phyloP scores from a whole-genome alignment of 2,797 vertebrate species.

The Pipistrellus pipistrellus region DNA sequence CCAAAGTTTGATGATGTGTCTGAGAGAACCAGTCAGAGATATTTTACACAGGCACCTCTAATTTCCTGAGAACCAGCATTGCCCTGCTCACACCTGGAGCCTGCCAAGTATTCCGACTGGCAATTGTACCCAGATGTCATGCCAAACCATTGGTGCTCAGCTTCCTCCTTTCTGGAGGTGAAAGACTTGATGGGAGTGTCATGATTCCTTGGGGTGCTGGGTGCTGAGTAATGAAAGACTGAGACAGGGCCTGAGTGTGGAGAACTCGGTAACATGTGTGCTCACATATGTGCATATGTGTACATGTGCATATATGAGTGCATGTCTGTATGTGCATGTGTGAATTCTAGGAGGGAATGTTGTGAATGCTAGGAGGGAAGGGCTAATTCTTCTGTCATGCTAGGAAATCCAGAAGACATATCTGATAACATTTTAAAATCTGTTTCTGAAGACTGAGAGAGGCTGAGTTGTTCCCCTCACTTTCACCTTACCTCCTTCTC shows the following conservation, averaged over 20 bases:
- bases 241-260: not conserved
- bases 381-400: not conserved
- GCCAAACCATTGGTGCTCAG: not conserved
- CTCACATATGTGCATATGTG: not conserved
- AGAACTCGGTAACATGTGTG: not conserved
- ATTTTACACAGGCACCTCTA: not conserved
- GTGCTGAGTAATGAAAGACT: not conserved
- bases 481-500: not conserved
- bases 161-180: not conserved
- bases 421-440: not conserved
- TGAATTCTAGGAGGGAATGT: too few species aligned
- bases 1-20: slow-evolving; percentile 49
- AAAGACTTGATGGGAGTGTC: not conserved
- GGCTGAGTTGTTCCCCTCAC: too few species aligned
- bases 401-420: not conserved
- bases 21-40: slow-evolving; percentile 21
- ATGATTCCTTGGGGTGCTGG: not conserved
- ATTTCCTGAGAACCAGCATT: slow-evolving; percentile 23
- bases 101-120: not conserved
- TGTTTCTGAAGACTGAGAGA: not conserved
- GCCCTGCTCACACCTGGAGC: not conserved
- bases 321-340: too few species aligned
- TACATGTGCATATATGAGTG: too few species aligned
- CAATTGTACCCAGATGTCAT: not conserved
- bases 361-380: not conserved